These are phyloP conservation scores for Agelastica alni DNA, from an alignment of 2,888 invertebrate species.

Conservation along the genomic window DNA sequence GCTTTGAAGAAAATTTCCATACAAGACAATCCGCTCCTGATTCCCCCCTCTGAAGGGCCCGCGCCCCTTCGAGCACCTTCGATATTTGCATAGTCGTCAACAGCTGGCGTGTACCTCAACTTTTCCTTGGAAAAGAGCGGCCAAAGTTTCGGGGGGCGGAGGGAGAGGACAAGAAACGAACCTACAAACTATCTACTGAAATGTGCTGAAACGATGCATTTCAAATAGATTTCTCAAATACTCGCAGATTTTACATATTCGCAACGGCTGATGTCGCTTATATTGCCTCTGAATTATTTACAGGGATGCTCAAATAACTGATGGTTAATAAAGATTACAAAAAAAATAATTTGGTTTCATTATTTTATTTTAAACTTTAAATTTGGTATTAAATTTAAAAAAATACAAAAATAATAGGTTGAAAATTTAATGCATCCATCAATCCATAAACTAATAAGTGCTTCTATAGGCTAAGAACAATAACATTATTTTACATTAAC, in stretches of 20 bases:
- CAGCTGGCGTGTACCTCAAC: constrained; percentile 59
- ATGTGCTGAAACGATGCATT: constrained; percentile 52
- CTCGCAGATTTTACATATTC: constrained; percentile 50
- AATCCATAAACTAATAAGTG: no score
- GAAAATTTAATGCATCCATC: no score
- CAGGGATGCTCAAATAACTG: background rate
- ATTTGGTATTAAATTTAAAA: background rate
- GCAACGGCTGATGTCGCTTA: constrained; percentile 35
- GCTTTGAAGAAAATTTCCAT: background rate
- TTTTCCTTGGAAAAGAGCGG: constrained; percentile 52
- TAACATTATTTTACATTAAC: no score
- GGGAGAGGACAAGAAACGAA: constrained; percentile 55
- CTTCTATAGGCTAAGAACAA: no score
- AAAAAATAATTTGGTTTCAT: background rate
- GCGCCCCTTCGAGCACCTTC: constrained; percentile 45
- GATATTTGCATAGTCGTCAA: constrained; percentile 61
- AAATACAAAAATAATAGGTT: no score
- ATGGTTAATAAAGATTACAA: background rate
- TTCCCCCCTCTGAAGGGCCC: constrained; percentile 9
- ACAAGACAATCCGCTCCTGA: constrained; percentile 3
- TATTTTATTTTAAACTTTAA: background rate
- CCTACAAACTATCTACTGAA: constrained; percentile 56
- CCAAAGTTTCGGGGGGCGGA: constrained; percentile 49
- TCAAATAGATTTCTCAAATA: constrained; percentile 44
- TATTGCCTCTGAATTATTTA: constrained; percentile 26